phyloP scores from a whole-genome alignment of 2,113 vertebrate species.

The Engystomops pustulosus region DNA sequence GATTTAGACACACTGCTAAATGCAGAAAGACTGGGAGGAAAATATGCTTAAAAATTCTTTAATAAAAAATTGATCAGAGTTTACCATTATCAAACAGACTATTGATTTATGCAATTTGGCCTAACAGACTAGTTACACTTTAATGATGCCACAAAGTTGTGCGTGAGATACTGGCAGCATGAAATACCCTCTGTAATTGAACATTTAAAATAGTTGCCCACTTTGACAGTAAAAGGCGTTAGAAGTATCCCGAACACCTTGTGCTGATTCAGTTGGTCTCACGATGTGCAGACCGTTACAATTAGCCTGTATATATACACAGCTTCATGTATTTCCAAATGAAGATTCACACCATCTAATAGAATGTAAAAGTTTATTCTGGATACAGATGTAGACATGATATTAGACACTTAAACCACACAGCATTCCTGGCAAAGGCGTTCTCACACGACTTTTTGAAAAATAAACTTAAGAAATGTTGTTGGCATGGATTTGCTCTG shows the following conservation, averaged over 20 bases:
- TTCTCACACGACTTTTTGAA: constrained; percentile 55
- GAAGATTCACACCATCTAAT: constrained; percentile 53
- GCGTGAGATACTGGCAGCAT: not conserved
- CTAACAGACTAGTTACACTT: too few relatives aligned
- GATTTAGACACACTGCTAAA: too few relatives aligned
- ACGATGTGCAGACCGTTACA: not conserved
- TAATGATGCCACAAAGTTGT: not conserved
- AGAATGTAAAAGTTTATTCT: constrained; percentile 58
- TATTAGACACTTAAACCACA: constrained; percentile 60
- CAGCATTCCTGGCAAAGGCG: constrained; percentile 56
- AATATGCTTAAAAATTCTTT: too few relatives aligned
- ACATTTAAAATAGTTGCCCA: not conserved
- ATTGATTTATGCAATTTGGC: too few relatives aligned
- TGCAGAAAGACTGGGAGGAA: too few relatives aligned
- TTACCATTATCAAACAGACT: too few relatives aligned
- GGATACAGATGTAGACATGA: constrained; percentile 55
- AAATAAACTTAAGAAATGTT: constrained; percentile 53
- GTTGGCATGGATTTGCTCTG: constrained; percentile 49
- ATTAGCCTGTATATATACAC: not conserved
- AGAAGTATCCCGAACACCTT: not conserved
- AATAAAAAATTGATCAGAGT: too few relatives aligned
- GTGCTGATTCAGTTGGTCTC: constrained; percentile 24
- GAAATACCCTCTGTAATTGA: not conserved
- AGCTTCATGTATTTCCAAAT: constrained; percentile 45
- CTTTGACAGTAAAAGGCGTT: not conserved